Evolutionary conservation across 2,888 invertebrate genomes (phyloP).

Genomic region (Dermolepida albohirtum): DNA sequence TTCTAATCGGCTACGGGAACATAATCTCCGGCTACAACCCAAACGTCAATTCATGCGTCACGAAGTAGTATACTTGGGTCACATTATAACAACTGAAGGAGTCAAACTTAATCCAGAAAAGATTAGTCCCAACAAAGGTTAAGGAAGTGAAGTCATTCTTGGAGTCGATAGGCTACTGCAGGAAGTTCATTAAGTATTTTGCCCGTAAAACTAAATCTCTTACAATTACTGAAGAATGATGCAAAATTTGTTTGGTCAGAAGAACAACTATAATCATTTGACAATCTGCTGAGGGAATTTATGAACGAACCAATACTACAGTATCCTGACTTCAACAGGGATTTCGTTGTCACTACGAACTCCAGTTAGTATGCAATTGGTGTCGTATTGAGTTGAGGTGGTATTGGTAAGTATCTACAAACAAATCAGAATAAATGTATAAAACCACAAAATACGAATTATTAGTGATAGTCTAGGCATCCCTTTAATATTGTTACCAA

Average conservation of each 20-base stretch:
- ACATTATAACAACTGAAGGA: conserved; percentile 50
- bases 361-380: conserved; percentile 56
- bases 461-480: conserved; percentile 34
- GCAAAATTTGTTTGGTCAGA: conserved; percentile 42
- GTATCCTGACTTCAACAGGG: conserved; percentile 50
- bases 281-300: conserved; percentile 43
- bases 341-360: conserved; percentile 57
- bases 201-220: conserved; percentile 53
- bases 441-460: conserved; percentile 58
- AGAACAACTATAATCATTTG: conserved; percentile 41
- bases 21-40: conserved; percentile 18
- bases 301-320: conserved; percentile 43
- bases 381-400: conserved; percentile 54
- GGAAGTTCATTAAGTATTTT: conserved; percentile 58
- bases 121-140: conserved; percentile 37
- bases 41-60: conserved; percentile 39
- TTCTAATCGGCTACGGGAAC: neutral
- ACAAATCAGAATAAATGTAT: conserved; percentile 57
- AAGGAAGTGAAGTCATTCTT: conserved; percentile 52
- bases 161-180: conserved; percentile 53
- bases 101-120: conserved; percentile 41
- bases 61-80: conserved; percentile 53
- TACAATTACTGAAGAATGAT: conserved; percentile 44
- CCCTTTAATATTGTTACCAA: conserved; percentile 58
- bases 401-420: conserved; percentile 54